phyloP scores from a whole-genome alignment of 35 echinoderm and acorn worm genomes.

The Acanthaster planci region DNA sequence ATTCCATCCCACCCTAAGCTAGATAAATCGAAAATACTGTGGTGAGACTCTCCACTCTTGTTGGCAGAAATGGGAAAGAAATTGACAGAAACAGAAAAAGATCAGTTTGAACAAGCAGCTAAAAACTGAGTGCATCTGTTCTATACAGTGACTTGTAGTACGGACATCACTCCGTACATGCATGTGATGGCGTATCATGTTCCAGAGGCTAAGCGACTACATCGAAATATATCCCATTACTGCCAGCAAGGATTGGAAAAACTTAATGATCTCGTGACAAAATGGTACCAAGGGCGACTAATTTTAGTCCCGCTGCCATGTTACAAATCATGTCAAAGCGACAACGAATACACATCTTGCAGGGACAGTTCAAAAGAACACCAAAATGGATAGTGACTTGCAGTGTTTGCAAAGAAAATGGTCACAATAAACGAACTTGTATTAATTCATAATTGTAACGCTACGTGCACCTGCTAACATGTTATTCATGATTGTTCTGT shows the following conservation, averaged over 20 bases:
- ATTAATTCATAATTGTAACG: not conserved
- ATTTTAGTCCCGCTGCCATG: conserved; percentile 25
- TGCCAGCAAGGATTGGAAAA: conserved; percentile 70
- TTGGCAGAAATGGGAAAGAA: conserved; percentile 24
- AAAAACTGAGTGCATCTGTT: conserved; percentile 39
- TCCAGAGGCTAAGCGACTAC: conserved; percentile 48
- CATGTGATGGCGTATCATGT: conserved; percentile 61
- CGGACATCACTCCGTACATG: conserved; percentile 73
- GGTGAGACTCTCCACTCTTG: conserved; percentile 59
- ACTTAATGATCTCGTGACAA: conserved; percentile 53
- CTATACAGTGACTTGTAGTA: conserved; percentile 41
- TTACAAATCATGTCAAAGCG: conserved; percentile 48
- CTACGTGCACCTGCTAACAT: no score
- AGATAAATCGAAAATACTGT: conserved; percentile 45
- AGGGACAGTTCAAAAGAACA: conserved; percentile 7
- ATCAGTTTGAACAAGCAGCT: conserved; percentile 40
- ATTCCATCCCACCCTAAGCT: conserved; percentile 68
- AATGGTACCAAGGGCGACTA: conserved; percentile 57
- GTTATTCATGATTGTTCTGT: no score
- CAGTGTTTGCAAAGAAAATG: conserved; percentile 27
- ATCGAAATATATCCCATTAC: conserved; percentile 52
- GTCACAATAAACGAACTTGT: conserved; percentile 50
- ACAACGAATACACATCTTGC: conserved; percentile 19
- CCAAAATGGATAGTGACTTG: conserved; percentile 35
- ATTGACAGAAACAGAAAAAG: conserved; percentile 14